Base-by-base conservation (phyloP, 2,888 invertebrate species). In the Drosophila helvetica region DNA sequence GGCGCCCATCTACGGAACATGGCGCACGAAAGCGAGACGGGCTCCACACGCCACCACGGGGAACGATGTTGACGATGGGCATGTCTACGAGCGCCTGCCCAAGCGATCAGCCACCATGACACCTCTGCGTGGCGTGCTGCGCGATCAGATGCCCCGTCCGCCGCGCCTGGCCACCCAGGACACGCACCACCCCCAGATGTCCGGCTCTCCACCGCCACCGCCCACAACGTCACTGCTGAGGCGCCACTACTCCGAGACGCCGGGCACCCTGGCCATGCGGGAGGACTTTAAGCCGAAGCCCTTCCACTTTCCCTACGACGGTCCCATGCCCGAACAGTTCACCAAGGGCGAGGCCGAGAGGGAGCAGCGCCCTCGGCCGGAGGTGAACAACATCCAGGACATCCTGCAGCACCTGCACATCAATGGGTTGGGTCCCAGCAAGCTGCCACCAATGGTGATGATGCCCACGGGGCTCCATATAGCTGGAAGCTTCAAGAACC, bases 21-120 rank as follows among this genome's bases (percentile, higher is more conserved):
- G 90, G 90, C 89, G 86, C 88, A 86, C 90, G 90, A 90, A 90
- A 90, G 91, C 91, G 90, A 90, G 86, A 90, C 90, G 90, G 87
- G 88, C 90, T 65, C 86, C 83, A 52, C 84, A 87, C 80, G 86
- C 87, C 65, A 83, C 71, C 22, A 45, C 72, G 30, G 53, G 65
- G 33, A 66, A 54, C 45, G 71, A 64, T 48, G 15, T 65, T 15
- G 74, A 72, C 50, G 82, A 82, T 65, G 67, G 80, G 60, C 90
- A 90, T 80, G 75, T 88, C 42, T 90, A 90, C 51, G 90, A 90
- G 78, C 90, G 85, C 8, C 74, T 90, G 62, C 90, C 90, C 12
- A 87, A 76, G 74, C 90, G 90, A 22, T 79, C 90, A 8, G 89
- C 88, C 15, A 90, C 90, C 51, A 90, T 90, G 89, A 90, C 90